These are phyloP conservation scores for Lepilemur septentrionalis DNA, from an alignment of 2,797 vertebrate species.

Conservation along the genomic window DNA sequence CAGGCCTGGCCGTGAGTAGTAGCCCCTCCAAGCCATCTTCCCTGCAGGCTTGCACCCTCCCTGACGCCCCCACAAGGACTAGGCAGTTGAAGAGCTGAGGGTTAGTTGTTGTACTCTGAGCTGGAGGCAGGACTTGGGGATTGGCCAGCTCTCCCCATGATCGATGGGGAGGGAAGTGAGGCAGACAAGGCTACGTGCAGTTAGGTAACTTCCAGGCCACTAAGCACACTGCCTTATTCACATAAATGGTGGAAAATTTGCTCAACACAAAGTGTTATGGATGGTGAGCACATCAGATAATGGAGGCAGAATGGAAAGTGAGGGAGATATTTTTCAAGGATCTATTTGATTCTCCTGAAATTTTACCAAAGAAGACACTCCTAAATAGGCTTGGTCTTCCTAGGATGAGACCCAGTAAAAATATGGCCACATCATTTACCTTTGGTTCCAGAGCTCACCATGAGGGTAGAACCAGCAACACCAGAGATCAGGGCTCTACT, in stretches of 20 bases:
- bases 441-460: not conserved
- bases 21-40: not conserved
- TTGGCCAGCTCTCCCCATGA: not conserved
- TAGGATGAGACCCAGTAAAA: not conserved
- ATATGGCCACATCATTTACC: not conserved
- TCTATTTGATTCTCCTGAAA: not conserved
- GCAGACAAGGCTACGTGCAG: not conserved
- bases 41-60: not conserved
- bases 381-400: not conserved
- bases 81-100: not conserved
- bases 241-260: not conserved
- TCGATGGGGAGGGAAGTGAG: not conserved
- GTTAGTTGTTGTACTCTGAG: not conserved
- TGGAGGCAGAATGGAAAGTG: not conserved
- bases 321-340: not conserved
- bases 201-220: not conserved
- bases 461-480: not conserved
- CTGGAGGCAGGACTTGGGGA: not conserved
- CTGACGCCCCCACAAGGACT: not conserved
- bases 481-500: not conserved
- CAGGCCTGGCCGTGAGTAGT: constrained; percentile 89
- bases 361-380: not conserved
- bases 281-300: not conserved
- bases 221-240: not conserved
- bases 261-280: not conserved